Conservation (phyloP, 2,888 invertebrate genomes). For the Pterobdella sp. region DNA sequence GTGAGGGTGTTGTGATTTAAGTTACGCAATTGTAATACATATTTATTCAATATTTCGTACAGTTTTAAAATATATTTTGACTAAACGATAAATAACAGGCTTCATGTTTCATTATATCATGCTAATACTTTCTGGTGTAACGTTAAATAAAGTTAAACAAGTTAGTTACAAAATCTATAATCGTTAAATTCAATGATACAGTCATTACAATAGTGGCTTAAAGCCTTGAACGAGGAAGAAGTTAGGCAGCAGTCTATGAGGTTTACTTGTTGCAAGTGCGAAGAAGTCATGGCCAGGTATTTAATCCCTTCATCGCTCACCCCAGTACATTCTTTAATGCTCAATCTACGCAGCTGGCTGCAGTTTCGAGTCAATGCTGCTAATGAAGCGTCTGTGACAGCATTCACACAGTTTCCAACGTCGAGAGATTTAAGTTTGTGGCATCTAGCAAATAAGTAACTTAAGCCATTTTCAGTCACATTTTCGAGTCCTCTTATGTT, state of each 20-base stretch:
- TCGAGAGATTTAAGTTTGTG: constrained; percentile 77
- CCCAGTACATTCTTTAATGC: constrained; percentile 80
- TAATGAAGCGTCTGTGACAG: constrained; percentile 75
- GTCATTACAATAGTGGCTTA: constrained; percentile 75
- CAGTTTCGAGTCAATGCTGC: constrained; percentile 67
- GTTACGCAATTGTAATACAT: too few relatives aligned
- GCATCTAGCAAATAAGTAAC: constrained; percentile 75
- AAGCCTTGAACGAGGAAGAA: constrained; percentile 76
- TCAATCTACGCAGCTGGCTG: constrained; percentile 79
- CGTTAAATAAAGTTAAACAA: not conserved
- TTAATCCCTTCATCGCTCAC: constrained; percentile 81
- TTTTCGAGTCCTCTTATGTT: constrained; percentile 87
- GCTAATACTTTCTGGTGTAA: not conserved
- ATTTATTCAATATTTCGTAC: too few relatives aligned
- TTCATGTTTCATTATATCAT: not conserved
- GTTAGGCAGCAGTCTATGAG: constrained; percentile 89
- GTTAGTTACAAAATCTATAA: constrained; percentile 66
- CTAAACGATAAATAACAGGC: too few relatives aligned
- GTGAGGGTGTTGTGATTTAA: too few relatives aligned
- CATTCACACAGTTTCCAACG: constrained; percentile 75
- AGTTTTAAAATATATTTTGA: too few relatives aligned
- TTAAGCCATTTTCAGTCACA: constrained; percentile 82
- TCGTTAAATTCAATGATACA: constrained; percentile 91
- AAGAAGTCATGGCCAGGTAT: constrained; percentile 78
- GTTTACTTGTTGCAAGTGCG: constrained; percentile 79